Evolutionary conservation across 2,888 invertebrate genomes (phyloP).

Genomic region (Acleris laterana): DNA sequence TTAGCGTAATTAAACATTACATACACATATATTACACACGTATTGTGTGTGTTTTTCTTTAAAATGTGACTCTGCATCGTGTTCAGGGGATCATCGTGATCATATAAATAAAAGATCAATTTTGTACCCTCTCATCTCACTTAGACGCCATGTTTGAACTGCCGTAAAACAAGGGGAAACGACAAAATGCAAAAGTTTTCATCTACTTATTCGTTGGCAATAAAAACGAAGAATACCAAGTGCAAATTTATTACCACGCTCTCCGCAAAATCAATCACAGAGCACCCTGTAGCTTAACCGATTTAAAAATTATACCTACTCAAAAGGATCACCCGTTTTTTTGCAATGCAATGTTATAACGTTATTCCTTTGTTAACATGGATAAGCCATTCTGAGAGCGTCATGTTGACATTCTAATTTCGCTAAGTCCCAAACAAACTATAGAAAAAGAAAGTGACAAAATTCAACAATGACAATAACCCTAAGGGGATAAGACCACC

Average conservation of each 20-base stretch:
- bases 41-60: too few species aligned
- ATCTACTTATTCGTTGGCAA: too few species aligned
- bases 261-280: not conserved
- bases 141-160: too few species aligned
- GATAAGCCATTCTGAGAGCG: slow-evolving; percentile 57
- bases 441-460: slow-evolving; percentile 65
- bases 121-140: too few species aligned
- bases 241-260: not conserved
- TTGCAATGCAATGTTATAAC: slow-evolving; percentile 53
- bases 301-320: slow-evolving; percentile 1
- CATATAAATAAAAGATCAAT: too few species aligned
- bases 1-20: too few species aligned
- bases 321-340: slow-evolving; percentile 27
- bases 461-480: slow-evolving; percentile 55
- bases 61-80: too few species aligned
- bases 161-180: too few species aligned
- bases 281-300: not conserved
- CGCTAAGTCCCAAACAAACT: slow-evolving; percentile 48
- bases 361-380: slow-evolving; percentile 44
- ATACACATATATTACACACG: too few species aligned
- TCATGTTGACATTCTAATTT: slow-evolving; percentile 77
- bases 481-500: slow-evolving; percentile 69
- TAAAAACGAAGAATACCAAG: not conserved
- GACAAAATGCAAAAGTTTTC: too few species aligned
- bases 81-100: too few species aligned